Percentiles rank a stretch among this genome's conserved stretches.
phyloP scores from a whole-genome alignment of 64 coral and sea anemone species.

The Pocillopora verrucosa region DNA sequence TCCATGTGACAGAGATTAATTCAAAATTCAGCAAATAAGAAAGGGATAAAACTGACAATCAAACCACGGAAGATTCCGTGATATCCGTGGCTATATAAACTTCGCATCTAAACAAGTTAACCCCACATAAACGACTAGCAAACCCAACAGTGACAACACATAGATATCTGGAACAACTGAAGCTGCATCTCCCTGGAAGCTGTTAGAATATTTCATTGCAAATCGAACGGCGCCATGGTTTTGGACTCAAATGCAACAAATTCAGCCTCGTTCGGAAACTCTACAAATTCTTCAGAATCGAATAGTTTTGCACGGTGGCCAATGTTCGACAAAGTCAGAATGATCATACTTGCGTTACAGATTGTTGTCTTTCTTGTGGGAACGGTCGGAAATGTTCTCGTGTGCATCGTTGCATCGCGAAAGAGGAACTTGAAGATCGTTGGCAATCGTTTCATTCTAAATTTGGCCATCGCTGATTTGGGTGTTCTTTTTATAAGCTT shows the following conservation, averaged over 20 bases:
- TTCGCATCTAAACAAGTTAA: neutral
- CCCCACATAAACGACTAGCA: neutral
- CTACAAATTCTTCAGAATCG: neutral
- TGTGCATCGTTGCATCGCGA: slow-evolving; percentile 66
- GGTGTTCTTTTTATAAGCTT: slow-evolving; percentile 48
- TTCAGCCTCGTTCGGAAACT: neutral
- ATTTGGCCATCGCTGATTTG: slow-evolving; percentile 71
- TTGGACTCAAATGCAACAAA: neutral
- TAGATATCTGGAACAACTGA: neutral
- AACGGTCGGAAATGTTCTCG: slow-evolving; percentile 60
- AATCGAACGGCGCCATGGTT: neutral
- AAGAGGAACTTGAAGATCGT: slow-evolving; percentile 43
- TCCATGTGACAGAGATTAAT: neutral
- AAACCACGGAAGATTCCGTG: neutral
- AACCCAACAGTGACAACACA: neutral
- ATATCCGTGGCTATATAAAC: neutral
- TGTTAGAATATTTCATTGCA: neutral
- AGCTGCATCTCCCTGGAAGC: neutral
- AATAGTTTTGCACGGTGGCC: neutral
- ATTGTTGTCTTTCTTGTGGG: slow-evolving; percentile 47
- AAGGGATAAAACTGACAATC: neutral
- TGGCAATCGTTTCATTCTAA: slow-evolving; percentile 67
- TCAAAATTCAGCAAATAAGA: slow-evolving; percentile 2
- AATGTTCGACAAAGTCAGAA: neutral
- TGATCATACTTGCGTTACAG: slow-evolving; percentile 39